Evolutionary conservation across 2,113 vertebrate genomes (phyloP).

Genomic region (Aptenodytes patagonicus): DNA sequence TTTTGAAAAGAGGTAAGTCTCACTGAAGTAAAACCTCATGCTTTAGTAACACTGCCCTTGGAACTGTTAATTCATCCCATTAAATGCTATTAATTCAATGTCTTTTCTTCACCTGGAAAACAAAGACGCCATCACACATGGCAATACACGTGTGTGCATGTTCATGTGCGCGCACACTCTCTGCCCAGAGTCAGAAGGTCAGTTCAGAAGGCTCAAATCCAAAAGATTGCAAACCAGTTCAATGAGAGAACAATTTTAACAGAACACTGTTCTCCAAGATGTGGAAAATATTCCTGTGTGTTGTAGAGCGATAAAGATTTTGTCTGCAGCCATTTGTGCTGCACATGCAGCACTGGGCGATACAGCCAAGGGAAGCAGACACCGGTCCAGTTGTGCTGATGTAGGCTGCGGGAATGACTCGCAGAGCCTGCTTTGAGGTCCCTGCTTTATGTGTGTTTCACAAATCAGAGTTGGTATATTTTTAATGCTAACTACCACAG

Average conservation of each 20-base stretch:
- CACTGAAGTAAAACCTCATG: background rate
- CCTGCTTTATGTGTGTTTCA: background rate
- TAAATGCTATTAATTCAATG: background rate
- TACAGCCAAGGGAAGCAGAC: background rate
- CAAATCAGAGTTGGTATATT: background rate
- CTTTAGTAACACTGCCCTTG: background rate
- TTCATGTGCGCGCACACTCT: fast-evolving
- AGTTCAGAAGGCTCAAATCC: background rate
- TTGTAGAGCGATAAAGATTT: background rate
- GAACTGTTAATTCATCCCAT: background rate
- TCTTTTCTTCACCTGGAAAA: background rate
- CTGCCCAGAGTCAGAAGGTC: background rate
- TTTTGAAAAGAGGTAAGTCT: background rate
- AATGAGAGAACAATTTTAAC: background rate
- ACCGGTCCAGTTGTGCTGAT: fast-evolving
- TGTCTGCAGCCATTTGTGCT: background rate
- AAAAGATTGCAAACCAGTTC: background rate
- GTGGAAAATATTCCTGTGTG: fast-evolving
- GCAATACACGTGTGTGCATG: fast-evolving
- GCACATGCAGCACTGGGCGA: background rate
- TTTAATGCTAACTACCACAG: background rate
- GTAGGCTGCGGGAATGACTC: background rate
- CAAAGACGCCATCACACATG: background rate
- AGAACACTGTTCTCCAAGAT: background rate
- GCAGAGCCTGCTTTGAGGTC: background rate